phyloP scores from a whole-genome alignment of 2,888 invertebrate genomes.

The Drosophila crucigera region DNA sequence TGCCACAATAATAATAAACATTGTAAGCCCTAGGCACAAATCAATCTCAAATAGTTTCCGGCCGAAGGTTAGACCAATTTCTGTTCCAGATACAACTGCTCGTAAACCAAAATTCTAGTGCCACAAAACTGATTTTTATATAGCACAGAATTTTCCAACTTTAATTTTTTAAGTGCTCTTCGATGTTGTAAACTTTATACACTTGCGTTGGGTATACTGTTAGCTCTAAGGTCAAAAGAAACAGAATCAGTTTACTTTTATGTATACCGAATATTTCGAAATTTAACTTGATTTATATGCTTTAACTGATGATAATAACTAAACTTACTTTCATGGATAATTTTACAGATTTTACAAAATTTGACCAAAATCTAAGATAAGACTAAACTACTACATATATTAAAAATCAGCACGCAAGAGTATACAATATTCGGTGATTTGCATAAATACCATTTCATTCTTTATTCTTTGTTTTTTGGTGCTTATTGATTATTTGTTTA shows the following conservation, averaged over 20 bases:
- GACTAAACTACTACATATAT: neutral
- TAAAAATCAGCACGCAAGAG: neutral
- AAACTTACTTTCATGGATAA: neutral
- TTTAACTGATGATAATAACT: neutral
- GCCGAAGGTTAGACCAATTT: slow-evolving; percentile 69
- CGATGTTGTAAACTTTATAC: slow-evolving; percentile 24
- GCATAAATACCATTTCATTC: slow-evolving; percentile 14
- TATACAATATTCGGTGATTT: neutral
- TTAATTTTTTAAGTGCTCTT: slow-evolving; percentile 16
- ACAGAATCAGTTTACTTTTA: neutral
- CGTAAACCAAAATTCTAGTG: slow-evolving; percentile 51
- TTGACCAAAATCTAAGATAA: neutral
- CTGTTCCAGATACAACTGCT: slow-evolving; percentile 24
- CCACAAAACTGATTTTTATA: slow-evolving; percentile 47
- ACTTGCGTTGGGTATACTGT: neutral
- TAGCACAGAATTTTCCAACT: slow-evolving; percentile 8
- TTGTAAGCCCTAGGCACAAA: slow-evolving; percentile 66
- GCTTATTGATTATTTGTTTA: slow-evolving; percentile 60
- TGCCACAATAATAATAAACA: slow-evolving; percentile 64
- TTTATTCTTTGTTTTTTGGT: slow-evolving; percentile 27
- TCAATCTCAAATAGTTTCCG: slow-evolving; percentile 52
- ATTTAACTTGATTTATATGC: neutral
- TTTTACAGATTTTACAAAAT: neutral
- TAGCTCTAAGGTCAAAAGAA: neutral
- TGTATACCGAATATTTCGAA: neutral